Percentiles rank a stretch among this genome's conserved stretches.
Conservation (phyloP, 2,113 vertebrate species). For the Archilochus colubris region DNA sequence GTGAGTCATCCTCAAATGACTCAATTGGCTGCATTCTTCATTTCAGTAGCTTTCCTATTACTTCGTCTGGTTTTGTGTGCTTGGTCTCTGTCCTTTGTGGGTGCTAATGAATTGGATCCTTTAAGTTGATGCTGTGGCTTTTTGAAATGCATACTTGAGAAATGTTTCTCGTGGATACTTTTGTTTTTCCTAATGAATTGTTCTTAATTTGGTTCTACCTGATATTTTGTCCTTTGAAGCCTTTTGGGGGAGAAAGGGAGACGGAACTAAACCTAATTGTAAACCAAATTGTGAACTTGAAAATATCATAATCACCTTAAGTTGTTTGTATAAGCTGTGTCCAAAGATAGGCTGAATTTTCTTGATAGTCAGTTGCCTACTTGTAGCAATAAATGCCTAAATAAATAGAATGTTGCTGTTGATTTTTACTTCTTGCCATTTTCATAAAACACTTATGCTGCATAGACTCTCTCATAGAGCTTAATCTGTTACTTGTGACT, state of each 20-base stretch:
- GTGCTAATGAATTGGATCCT: background rate
- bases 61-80: background rate
- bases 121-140: background rate
- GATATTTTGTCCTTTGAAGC: background rate
- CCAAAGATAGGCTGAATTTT: background rate
- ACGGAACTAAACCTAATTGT: background rate
- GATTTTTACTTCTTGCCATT: background rate
- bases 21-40: background rate
- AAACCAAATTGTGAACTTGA: background rate
- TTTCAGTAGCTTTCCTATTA: background rate
- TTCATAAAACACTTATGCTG: background rate
- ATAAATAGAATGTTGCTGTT: background rate
- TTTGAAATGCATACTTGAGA: background rate
- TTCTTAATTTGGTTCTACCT: background rate
- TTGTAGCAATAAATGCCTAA: background rate
- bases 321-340: background rate
- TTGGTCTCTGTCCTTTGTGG: background rate
- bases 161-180: background rate
- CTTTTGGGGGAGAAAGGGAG: background rate
- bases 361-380: background rate
- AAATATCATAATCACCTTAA: background rate
- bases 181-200: background rate
- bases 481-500: background rate
- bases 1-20: slow-evolving; percentile 7
- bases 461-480: background rate